Conservation (phyloP, 2,113 vertebrate genomes). For the Trematocara zebra region DNA sequence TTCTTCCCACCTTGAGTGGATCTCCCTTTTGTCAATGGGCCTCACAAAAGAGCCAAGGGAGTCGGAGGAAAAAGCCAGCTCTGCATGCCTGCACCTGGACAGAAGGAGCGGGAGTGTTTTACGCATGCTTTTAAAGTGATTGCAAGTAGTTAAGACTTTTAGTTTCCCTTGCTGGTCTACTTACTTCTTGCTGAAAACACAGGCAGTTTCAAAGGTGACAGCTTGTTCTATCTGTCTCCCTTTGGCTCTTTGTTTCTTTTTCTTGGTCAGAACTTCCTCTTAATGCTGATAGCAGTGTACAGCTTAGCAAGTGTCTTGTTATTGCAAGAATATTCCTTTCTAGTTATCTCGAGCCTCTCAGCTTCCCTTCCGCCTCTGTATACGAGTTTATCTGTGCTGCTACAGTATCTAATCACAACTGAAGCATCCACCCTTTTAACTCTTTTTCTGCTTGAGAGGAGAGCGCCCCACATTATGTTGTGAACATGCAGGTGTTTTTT, state of each 20-base stretch:
- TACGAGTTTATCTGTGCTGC: conserved; percentile 28
- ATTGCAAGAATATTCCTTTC: conserved; percentile 51
- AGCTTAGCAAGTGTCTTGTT: conserved; percentile 51
- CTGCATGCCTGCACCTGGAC: conserved; percentile 67
- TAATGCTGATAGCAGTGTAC: conserved; percentile 53
- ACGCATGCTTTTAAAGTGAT: conserved; percentile 43
- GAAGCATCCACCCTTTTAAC: neutral
- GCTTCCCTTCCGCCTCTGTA: conserved; percentile 24
- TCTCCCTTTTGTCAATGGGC: conserved; percentile 17
- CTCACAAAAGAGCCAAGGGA: conserved; percentile 45
- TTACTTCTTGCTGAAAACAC: neutral
- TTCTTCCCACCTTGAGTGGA: conserved; percentile 59
- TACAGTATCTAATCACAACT: neutral
- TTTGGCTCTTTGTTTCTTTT: neutral
- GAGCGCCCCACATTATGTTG: neutral
- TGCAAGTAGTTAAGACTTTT: conserved; percentile 24
- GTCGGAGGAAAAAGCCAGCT: conserved; percentile 39
- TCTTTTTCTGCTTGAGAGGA: neutral
- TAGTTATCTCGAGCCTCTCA: conserved; percentile 49
- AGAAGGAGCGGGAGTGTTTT: conserved; percentile 25
- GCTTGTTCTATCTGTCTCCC: neutral
- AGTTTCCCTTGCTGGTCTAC: neutral
- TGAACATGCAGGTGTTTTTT: neutral
- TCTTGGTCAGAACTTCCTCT: neutral
- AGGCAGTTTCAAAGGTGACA: neutral